Percentiles rank a stretch among this genome's conserved stretches.
phyloP scores from a whole-genome alignment of 2,113 vertebrate species.

The Poecile atricapillus region DNA sequence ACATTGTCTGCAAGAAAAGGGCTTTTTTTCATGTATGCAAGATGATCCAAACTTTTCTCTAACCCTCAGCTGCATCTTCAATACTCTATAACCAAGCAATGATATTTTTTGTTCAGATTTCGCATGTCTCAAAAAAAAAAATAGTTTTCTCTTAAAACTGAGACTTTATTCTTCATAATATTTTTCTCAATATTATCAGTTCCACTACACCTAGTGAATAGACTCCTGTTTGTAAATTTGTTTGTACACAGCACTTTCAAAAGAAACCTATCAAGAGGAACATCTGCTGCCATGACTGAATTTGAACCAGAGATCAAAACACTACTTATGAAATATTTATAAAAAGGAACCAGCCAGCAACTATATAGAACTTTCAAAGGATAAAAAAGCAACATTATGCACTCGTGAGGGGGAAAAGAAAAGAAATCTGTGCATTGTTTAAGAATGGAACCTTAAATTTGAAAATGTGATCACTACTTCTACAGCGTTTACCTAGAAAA shows the following conservation, averaged over 20 bases:
- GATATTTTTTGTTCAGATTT: neutral
- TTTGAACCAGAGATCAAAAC: constrained; percentile 38
- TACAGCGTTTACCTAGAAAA: neutral
- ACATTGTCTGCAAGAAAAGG: neutral
- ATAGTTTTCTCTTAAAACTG: neutral
- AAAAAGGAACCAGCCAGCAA: neutral
- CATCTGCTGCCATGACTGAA: neutral
- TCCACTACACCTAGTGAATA: neutral
- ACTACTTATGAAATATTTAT: constrained; percentile 15
- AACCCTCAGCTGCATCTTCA: neutral
- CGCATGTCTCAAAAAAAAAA: neutral
- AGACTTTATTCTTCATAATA: neutral
- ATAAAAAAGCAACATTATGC: neutral
- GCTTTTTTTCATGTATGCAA: neutral
- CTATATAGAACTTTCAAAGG: neutral
- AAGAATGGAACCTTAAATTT: neutral
- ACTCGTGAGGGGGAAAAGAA: neutral
- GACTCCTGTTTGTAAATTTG: neutral
- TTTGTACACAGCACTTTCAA: neutral
- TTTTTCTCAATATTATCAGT: neutral
- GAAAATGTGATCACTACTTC: neutral
- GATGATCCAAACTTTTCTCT: neutral
- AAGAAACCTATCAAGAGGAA: neutral
- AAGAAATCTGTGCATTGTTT: neutral
- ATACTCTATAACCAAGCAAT: neutral